A percentile compares a stretch with the other conserved stretches of the same genome.
These are phyloP conservation scores for Pedionomus torquatus DNA, from an alignment of 2,113 vertebrate genomes.

Conservation along the genomic window DNA sequence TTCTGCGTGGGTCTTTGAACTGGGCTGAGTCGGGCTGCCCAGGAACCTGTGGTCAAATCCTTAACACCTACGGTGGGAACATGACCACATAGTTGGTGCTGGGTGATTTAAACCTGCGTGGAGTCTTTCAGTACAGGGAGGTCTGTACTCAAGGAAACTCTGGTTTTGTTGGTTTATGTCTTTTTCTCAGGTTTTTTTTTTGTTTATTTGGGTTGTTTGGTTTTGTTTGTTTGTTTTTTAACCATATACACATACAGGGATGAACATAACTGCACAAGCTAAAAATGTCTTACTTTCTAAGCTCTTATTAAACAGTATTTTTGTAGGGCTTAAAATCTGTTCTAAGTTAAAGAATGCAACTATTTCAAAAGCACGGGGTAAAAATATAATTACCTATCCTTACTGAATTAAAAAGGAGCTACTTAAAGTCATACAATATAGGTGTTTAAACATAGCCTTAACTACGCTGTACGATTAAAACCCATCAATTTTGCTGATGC, in stretches of 20 bases:
- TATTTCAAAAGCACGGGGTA: not conserved
- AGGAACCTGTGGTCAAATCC: not conserved
- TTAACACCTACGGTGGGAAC: not conserved
- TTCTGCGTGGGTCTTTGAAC: not conserved
- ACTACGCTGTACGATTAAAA: not conserved
- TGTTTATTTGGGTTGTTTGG: not conserved
- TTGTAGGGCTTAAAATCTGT: not conserved
- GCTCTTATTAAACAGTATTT: not conserved
- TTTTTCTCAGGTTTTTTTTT: not conserved
- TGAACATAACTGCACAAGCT: not conserved
- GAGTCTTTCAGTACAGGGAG: not conserved
- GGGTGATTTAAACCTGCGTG: not conserved
- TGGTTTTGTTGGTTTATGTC: not conserved
- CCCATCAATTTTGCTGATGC: not conserved
- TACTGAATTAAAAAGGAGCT: not conserved
- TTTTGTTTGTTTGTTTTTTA: not conserved
- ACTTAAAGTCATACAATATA: not conserved
- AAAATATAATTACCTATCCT: not conserved
- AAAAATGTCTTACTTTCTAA: not conserved
- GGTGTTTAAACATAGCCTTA: not conserved
- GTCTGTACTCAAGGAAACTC: not conserved
- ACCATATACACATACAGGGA: not conserved
- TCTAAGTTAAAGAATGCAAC: not conserved
- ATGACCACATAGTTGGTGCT: not conserved
- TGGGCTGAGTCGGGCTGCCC: not conserved